Evolutionary conservation across 2,113 vertebrate species (phyloP).

Genomic region (Potamarius usumacintae): DNA sequence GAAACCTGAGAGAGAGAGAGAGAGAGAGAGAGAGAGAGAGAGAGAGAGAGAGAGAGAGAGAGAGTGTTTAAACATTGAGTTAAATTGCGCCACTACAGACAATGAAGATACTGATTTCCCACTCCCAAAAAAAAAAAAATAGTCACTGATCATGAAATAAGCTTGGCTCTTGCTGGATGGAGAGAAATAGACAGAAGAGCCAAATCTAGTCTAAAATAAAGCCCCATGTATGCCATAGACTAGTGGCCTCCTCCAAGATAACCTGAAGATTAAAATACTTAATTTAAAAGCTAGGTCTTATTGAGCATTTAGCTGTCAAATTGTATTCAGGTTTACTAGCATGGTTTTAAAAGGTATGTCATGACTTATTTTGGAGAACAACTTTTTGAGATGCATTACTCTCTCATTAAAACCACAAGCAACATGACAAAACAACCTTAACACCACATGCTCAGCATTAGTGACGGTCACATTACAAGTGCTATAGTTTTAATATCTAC

Average conservation of each 20-base stretch:
- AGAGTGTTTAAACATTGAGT: slow-evolving; percentile 50
- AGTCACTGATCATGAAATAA: not conserved
- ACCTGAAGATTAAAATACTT: not conserved
- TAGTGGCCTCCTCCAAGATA: not conserved
- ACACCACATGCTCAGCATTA: too few relatives aligned
- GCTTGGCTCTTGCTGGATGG: not conserved
- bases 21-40: slow-evolving; percentile 64
- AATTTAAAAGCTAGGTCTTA: not conserved
- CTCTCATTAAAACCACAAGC: not conserved
- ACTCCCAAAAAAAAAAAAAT: not conserved
- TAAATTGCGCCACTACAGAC: slow-evolving; percentile 29
- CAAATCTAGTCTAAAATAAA: not conserved
- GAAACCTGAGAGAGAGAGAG: slow-evolving; percentile 82
- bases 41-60: slow-evolving; percentile 64
- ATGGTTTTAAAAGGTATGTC: not conserved
- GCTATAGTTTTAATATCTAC: too few relatives aligned
- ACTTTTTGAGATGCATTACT: not conserved
- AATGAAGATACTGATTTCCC: not conserved
- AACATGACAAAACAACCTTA: not conserved
- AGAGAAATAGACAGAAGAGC: not conserved
- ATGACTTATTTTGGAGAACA: not conserved
- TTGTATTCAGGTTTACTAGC: not conserved
- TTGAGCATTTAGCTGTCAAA: not conserved
- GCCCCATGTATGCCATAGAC: not conserved
- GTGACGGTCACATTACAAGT: not conserved